Conservation (phyloP, 2,113 vertebrate genomes). For the Leucopternis melanops region DNA sequence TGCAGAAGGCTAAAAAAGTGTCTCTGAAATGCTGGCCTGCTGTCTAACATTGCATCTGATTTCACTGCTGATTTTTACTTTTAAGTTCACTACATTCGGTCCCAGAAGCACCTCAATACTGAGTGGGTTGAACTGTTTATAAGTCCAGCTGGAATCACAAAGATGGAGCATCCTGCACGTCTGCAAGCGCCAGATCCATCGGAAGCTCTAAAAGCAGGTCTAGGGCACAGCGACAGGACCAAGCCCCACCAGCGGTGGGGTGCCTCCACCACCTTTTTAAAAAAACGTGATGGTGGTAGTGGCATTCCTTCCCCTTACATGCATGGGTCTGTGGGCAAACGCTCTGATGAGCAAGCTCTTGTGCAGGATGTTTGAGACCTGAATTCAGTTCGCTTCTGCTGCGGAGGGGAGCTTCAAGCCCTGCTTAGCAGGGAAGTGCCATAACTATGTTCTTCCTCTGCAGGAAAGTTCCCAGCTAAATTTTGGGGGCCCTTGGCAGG, state of each 20-base stretch:
- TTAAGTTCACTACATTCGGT: not conserved
- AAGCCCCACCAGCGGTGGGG: accelerated
- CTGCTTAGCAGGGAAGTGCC: not conserved
- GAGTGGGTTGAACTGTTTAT: accelerated
- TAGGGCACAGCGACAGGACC: not conserved
- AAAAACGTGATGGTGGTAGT: not conserved
- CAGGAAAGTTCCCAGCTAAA: not conserved
- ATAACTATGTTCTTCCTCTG: not conserved
- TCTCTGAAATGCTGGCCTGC: not conserved
- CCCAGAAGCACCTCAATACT: not conserved
- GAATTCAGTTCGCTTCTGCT: not conserved
- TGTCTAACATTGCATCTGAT: not conserved
- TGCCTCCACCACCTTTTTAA: not conserved
- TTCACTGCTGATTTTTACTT: not conserved
- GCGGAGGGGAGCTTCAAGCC: not conserved
- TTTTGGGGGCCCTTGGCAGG: not conserved
- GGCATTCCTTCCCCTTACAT: not conserved
- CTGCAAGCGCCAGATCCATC: not conserved
- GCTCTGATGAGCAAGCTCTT: not conserved
- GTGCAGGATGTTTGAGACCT: not conserved
- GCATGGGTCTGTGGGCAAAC: no score
- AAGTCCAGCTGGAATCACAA: not conserved
- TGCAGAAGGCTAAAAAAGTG: not conserved
- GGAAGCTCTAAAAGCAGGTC: not conserved
- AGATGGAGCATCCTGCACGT: not conserved